Evolutionary conservation across 2,113 vertebrate genomes (phyloP).

Genomic region (Vulpes vulpes): DNA sequence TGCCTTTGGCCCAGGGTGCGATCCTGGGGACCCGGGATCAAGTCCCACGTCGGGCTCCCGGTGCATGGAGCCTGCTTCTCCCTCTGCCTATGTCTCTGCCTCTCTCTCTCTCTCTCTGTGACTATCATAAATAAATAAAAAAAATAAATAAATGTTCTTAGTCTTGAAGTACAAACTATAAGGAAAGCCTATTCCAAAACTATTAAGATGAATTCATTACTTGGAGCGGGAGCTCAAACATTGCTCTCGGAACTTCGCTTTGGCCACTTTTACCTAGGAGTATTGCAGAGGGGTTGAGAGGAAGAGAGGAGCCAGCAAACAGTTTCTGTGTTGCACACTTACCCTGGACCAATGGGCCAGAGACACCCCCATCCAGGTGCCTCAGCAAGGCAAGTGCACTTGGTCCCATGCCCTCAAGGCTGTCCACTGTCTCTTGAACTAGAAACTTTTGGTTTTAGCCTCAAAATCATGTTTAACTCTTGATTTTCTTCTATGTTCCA

Average conservation of each 20-base stretch:
- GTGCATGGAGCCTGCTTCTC: too few relatives aligned
- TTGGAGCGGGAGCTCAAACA: not conserved
- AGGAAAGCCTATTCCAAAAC: slow-evolving; percentile 11
- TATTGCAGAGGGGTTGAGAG: not conserved
- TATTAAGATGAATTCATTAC: not conserved
- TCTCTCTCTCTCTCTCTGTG: too few relatives aligned
- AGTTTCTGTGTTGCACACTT: not conserved
- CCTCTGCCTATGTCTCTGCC: too few relatives aligned
- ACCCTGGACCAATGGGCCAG: not conserved
- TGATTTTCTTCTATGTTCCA: not conserved
- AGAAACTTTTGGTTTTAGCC: not conserved
- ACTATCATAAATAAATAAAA: too few relatives aligned
- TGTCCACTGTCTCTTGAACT: not conserved
- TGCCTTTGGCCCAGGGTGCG: too few relatives aligned
- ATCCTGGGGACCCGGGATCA: too few relatives aligned
- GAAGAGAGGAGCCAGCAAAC: not conserved
- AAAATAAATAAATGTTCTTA: not conserved
- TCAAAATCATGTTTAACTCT: not conserved
- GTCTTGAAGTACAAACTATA: not conserved
- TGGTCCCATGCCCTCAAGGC: not conserved
- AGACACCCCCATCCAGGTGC: not conserved
- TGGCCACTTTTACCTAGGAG: not conserved
- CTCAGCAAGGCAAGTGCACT: not conserved
- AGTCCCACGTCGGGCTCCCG: too few relatives aligned
- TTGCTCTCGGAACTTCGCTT: not conserved